A percentile compares a stretch with the other conserved stretches of the same genome.
These are phyloP conservation scores for Zaprionus capensis DNA, from an alignment of 1,140 invertebrate genomes.

Conservation along the genomic window DNA sequence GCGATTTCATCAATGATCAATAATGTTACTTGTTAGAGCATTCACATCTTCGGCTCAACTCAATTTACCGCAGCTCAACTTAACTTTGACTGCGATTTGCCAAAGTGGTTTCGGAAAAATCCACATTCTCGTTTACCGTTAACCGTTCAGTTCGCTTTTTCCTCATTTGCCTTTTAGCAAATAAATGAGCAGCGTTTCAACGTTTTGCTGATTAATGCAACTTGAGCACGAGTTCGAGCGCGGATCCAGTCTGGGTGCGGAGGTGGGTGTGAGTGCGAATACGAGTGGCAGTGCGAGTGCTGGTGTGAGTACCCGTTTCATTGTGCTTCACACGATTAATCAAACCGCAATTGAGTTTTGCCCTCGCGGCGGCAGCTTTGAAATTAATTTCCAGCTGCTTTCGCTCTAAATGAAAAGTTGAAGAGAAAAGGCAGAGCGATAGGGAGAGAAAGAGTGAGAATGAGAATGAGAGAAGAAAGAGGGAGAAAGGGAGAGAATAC, in stretches of 20 bases:
- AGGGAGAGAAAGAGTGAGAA: not conserved
- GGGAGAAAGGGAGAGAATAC: not conserved
- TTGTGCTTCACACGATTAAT: conserved; percentile 62
- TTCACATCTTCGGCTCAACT: conserved; percentile 24
- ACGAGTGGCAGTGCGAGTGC: conserved; percentile 12
- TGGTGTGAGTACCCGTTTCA: not conserved
- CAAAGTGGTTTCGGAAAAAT: conserved; percentile 66
- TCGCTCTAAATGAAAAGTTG: conserved; percentile 67
- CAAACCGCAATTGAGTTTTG: conserved; percentile 70
- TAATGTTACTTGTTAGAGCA: not conserved
- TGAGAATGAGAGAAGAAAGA: too few species aligned
- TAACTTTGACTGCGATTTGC: conserved; percentile 77
- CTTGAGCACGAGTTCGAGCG: conserved; percentile 47
- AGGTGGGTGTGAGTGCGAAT: conserved; percentile 1
- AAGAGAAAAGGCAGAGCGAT: conserved; percentile 1
- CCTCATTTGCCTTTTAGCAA: conserved; percentile 75
- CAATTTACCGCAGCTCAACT: conserved; percentile 37
- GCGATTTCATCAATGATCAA: too few species aligned
- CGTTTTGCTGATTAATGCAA: conserved; percentile 75
- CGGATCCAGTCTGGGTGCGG: not conserved
- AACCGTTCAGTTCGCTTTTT: conserved; percentile 18
- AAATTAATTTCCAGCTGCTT: conserved; percentile 73
- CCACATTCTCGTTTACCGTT: conserved; percentile 26
- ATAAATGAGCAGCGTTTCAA: conserved; percentile 76
- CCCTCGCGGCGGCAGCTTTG: conserved; percentile 26